Evolutionary conservation across 2,888 invertebrate species (phyloP), one percentile per base, ranked within the genome.

Genomic region (Acrocera orbiculus): DNA sequence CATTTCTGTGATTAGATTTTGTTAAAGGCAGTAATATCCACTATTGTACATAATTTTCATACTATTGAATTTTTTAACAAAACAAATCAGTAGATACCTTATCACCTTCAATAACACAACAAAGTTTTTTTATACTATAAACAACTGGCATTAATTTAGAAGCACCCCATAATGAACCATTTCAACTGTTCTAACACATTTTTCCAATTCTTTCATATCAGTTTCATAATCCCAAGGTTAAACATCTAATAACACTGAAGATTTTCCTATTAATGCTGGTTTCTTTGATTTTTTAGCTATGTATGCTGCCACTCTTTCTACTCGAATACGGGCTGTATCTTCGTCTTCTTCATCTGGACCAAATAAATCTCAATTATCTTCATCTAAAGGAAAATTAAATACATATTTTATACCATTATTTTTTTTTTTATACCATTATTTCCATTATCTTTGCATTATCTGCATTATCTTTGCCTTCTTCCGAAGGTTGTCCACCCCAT

Each of bases 211-310:
- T 45, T 70, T 72, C 77, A 77, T 77, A 51, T 77, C 74, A 31
- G 77, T 77, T 55, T 77, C 77, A 66, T 96, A 95, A 57, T 90
- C 93, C 95, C 95, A 95, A 16, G 92, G 92, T 59, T 98, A 96
- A 10, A 93, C 89, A 58, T 96, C 95, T 30, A 96, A 66, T 45
- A 96, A 67, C 42, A 98, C 80, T 48, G 81, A 89, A 28, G 92
- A 92, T 56, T 96, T 96, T 35, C 96, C 96, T 60, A 96, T 87
- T 8, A 92, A 66, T 34, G 67, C 73, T 20, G 92, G 87, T 66
- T 96, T 96, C 64, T 86, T 90, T 1, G 87, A 72, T 63, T 96
- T 96, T 62, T 93, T 96, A 41, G 79, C 92, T 35, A 80, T 72
- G 56, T 96, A 96, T 2, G 86, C 92, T 49, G 83, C 79, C 30